Percentiles rank a stretch among this genome's conserved stretches.
Evolutionary conservation across 2,797 vertebrate genomes (phyloP).

Genomic region (Hozukius guyotensis): DNA sequence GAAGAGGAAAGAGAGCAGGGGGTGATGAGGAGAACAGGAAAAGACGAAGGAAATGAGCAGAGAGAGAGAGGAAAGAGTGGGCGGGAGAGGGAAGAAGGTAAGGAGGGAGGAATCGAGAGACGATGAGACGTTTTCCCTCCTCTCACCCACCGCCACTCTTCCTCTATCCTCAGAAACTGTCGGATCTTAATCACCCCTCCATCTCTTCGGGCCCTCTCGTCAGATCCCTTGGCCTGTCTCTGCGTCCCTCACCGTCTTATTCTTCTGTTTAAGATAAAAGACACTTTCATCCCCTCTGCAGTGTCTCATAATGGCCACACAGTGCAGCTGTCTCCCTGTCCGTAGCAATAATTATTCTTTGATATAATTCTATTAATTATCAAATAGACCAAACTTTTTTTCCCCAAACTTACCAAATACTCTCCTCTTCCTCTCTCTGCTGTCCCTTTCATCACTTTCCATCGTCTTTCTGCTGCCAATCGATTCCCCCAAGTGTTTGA

Average conservation of each 20-base stretch:
- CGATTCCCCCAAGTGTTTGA: conserved; percentile 36
- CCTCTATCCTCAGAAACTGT: conserved; percentile 27
- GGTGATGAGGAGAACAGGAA: conserved; percentile 11
- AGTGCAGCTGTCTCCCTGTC: conserved; percentile 61
- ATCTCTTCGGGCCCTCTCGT: conserved; percentile 46
- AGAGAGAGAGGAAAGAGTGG: conserved; percentile 15
- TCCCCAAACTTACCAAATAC: conserved; percentile 25
- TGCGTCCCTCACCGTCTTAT: conserved; percentile 23
- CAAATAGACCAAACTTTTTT: conserved; percentile 53
- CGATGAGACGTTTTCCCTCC: conserved; percentile 30
- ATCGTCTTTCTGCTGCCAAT: conserved; percentile 21
- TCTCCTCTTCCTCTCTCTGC: conserved; percentile 8
- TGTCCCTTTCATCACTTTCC: conserved; percentile 42
- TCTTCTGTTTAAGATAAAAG: conserved; percentile 57
- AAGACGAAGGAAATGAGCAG: conserved; percentile 46
- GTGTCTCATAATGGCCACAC: conserved; percentile 56
- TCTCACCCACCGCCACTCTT: conserved; percentile 19
- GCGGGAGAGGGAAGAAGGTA: conserved; percentile 12
- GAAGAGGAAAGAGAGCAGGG: conserved; percentile 28
- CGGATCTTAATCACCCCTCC: conserved; percentile 62
- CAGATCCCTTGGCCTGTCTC: conserved; percentile 32
- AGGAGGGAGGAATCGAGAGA: conserved; percentile 11
- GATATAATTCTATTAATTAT: conserved; percentile 63
- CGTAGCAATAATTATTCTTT: conserved; percentile 53
- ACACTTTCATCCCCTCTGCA: conserved; percentile 45